Evolutionary conservation across 2,888 invertebrate species (phyloP).

Genomic region (Amorpha juglandis): DNA sequence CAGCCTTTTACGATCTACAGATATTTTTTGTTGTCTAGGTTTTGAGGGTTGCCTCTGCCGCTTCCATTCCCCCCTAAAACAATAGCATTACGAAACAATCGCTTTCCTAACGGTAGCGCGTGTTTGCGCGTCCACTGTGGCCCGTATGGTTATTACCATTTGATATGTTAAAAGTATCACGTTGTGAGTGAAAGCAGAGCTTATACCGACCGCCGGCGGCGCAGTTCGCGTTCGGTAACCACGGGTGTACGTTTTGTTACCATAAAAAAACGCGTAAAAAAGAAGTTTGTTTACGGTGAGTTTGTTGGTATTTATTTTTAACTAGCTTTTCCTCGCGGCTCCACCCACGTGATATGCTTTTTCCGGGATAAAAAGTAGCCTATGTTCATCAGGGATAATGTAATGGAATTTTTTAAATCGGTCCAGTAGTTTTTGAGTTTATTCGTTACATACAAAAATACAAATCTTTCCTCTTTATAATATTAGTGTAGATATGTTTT

Average conservation of each 20-base stretch:
- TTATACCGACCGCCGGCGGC: not conserved
- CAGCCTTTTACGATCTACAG: too few species aligned
- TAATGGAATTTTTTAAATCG: too few species aligned
- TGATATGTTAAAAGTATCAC: slow-evolving; percentile 24
- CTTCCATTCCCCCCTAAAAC: not conserved
- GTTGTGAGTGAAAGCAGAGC: slow-evolving; percentile 22
- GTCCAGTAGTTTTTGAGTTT: too few species aligned
- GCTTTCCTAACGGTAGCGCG: slow-evolving; percentile 22
- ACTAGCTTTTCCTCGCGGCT: too few species aligned
- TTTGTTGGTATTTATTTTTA: not conserved
- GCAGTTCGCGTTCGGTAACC: slow-evolving; percentile 11
- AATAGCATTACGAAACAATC: slow-evolving; percentile 14
- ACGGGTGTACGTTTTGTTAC: not conserved
- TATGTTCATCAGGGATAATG: too few species aligned
- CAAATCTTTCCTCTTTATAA: too few species aligned
- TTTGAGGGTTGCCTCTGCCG: not conserved
- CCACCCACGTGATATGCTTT: too few species aligned
- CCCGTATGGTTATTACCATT: slow-evolving; percentile 17
- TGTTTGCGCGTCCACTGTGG: slow-evolving; percentile 4
- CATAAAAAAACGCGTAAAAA: not conserved
- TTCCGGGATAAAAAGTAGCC: too few species aligned
- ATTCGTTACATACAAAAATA: too few species aligned
- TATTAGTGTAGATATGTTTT: not conserved
- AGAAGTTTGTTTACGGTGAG: slow-evolving; percentile 6
- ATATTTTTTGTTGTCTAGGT: not conserved